Percentiles rank a stretch among this genome's conserved stretches.
These are phyloP conservation scores for Hirundichthys speculiger DNA, from an alignment of 2,113 vertebrate genomes.

Conservation along the genomic window DNA sequence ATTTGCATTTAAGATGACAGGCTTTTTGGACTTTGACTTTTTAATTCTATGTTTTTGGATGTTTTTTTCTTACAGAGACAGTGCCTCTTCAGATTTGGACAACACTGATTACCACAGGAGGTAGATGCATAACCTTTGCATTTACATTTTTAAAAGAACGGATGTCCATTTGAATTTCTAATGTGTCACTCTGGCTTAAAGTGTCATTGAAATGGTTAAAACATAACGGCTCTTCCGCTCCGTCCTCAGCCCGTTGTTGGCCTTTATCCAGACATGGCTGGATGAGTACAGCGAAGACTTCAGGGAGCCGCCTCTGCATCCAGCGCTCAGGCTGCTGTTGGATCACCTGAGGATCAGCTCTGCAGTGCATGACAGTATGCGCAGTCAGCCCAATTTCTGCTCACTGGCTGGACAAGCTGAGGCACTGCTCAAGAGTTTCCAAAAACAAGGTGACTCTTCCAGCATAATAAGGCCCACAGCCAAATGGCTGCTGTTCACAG, in stretches of 20 bases:
- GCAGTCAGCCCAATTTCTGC: slow-evolving; percentile 68
- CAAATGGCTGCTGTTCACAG: not conserved
- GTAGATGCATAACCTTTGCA: slow-evolving; percentile 48
- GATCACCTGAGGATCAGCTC: slow-evolving; percentile 75
- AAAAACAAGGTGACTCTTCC: slow-evolving; percentile 68
- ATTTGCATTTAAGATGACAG: not conserved
- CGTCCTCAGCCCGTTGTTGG: slow-evolving; percentile 70
- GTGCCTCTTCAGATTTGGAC: slow-evolving; percentile 57
- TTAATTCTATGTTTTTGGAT: slow-evolving; percentile 1
- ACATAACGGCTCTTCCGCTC: not conserved
- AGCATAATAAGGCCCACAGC: not conserved
- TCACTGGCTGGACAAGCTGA: slow-evolving; percentile 73
- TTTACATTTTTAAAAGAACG: not conserved
- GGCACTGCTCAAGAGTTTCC: slow-evolving; percentile 76
- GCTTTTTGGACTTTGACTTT: not conserved
- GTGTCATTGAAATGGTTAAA: slow-evolving; percentile 13
- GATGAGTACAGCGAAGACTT: slow-evolving; percentile 87
- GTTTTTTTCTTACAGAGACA: slow-evolving; percentile 57
- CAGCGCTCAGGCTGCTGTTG: slow-evolving; percentile 67
- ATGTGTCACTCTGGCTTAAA: not conserved
- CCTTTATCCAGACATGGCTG: slow-evolving; percentile 84
- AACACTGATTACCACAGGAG: slow-evolving; percentile 59
- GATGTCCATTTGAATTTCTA: not conserved
- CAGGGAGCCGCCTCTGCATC: slow-evolving; percentile 80
- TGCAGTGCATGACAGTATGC: slow-evolving; percentile 50